phyloP scores from a whole-genome alignment of 2,113 vertebrate genomes.

The Xyliphius kryptos region DNA sequence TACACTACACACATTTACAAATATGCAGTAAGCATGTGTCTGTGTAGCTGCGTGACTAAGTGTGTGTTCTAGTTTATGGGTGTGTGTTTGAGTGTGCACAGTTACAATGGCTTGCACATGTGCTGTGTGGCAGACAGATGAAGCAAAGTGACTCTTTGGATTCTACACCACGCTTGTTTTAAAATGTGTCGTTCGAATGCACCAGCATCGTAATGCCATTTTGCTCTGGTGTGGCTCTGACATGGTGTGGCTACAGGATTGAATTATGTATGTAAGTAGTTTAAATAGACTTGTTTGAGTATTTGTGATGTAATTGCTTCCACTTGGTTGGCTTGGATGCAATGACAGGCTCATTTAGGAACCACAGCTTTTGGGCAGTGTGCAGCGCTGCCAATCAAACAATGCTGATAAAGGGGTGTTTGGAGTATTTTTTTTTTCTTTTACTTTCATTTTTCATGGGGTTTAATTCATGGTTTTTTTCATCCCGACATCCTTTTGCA shows the following conservation, averaged over 20 bases:
- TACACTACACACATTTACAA: slow-evolving; percentile 35
- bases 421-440: too few species aligned
- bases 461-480: too few species aligned
- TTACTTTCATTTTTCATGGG: too few species aligned
- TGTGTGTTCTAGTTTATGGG: slow-evolving; percentile 10
- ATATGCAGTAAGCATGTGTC: slow-evolving; percentile 20
- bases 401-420: too few species aligned
- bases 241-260: slow-evolving; percentile 49
- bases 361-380: slow-evolving; percentile 39
- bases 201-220: slow-evolving; percentile 25
- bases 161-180: slow-evolving; percentile 17
- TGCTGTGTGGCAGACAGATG: slow-evolving; percentile 14
- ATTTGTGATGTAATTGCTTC: slow-evolving; percentile 61
- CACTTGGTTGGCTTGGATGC: slow-evolving; percentile 55
- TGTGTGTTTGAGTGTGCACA: slow-evolving; percentile 10
- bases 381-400: slow-evolving; percentile 39
- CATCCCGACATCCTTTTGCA: too few species aligned
- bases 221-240: slow-evolving; percentile 50
- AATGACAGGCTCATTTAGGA: slow-evolving; percentile 56
- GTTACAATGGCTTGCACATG: slow-evolving; percentile 41
- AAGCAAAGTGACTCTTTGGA: too few species aligned
- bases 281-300: slow-evolving; percentile 54
- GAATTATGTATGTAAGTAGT: slow-evolving; percentile 57
- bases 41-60: slow-evolving; percentile 6
- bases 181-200: slow-evolving; percentile 37